A percentile compares a stretch with the other conserved stretches of the same genome.
These are phyloP conservation scores for Strix uralensis DNA, from an alignment of 2,113 vertebrate genomes.

Conservation along the genomic window DNA sequence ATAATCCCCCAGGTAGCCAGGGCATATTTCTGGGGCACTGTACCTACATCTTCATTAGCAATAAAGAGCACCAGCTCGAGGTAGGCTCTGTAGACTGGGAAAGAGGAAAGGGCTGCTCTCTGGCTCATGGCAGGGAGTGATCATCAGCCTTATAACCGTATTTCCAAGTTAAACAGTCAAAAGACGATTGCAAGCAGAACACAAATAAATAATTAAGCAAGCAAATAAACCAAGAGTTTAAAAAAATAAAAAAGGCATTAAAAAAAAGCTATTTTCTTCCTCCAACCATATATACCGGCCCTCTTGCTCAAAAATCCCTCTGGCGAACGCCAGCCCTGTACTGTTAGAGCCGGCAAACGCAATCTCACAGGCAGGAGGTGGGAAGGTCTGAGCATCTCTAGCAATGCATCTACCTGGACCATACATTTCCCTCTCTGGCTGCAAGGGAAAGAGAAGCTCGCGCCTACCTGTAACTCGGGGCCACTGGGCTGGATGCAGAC, in stretches of 20 bases:
- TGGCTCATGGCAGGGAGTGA: background rate
- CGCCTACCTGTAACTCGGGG: background rate
- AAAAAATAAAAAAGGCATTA: background rate
- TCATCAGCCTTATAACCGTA: background rate
- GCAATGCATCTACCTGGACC: background rate
- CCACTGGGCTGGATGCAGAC: background rate
- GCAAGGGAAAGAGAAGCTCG: background rate
- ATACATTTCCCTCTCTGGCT: background rate
- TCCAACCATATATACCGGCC: background rate
- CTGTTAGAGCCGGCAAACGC: background rate
- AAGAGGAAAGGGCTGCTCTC: background rate
- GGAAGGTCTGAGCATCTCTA: background rate
- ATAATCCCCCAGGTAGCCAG: background rate
- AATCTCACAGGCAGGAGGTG: background rate
- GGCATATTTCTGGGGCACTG: background rate
- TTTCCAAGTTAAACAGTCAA: conserved; percentile 41
- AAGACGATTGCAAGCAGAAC: background rate
- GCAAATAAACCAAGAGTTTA: background rate
- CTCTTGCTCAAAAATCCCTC: background rate
- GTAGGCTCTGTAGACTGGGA: background rate
- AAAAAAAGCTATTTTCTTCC: background rate
- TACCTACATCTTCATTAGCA: background rate
- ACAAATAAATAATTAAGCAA: background rate
- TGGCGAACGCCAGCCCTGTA: background rate
- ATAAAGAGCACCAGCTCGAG: background rate